Evolutionary conservation across 92 coral and sea anemone species (phyloP).

Genomic region (Porites divaricata): DNA sequence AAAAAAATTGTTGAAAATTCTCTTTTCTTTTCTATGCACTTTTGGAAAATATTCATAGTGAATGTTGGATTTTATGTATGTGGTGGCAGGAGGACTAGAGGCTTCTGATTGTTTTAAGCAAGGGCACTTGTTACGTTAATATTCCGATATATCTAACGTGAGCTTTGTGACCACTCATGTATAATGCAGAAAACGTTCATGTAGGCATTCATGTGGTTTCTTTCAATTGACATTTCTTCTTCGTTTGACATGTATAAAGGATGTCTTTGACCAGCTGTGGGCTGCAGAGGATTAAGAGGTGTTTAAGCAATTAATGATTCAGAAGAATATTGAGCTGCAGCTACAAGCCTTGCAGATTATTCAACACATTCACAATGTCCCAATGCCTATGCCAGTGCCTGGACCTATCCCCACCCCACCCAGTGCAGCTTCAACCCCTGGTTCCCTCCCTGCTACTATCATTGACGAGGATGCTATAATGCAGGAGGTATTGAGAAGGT

Average conservation of each 20-base stretch:
- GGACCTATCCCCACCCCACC: slow-evolving; percentile 14
- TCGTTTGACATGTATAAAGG: slow-evolving; percentile 38
- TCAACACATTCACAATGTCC: slow-evolving; percentile 69
- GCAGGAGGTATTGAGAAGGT: slow-evolving; percentile 84
- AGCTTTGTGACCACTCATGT: too few species aligned
- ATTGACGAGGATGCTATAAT: slow-evolving; percentile 87
- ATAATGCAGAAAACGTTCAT: too few species aligned
- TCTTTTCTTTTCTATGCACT: too few species aligned
- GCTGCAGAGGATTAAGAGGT: slow-evolving; percentile 97
- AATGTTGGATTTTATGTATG: too few species aligned
- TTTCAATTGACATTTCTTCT: too few species aligned
- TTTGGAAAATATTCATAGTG: too few species aligned
- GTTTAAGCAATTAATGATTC: slow-evolving; percentile 88
- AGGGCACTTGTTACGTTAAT: too few species aligned
- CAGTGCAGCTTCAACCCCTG: slow-evolving; percentile 16
- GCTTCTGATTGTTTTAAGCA: too few species aligned
- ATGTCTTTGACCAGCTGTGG: slow-evolving; percentile 96
- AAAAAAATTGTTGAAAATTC: too few species aligned
- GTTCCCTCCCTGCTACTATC: background rate
- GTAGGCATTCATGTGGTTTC: too few species aligned
- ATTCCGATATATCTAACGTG: too few species aligned
- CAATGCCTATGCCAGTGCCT: slow-evolving; percentile 22
- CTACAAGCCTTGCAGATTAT: slow-evolving; percentile 91
- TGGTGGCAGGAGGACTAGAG: too few species aligned
- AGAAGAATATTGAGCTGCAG: slow-evolving; percentile 91